Evolutionary conservation across 1,140 invertebrate species (phyloP), one percentile per base, ranked within the genome.

Genomic region (Tetranychus urticae): DNA sequence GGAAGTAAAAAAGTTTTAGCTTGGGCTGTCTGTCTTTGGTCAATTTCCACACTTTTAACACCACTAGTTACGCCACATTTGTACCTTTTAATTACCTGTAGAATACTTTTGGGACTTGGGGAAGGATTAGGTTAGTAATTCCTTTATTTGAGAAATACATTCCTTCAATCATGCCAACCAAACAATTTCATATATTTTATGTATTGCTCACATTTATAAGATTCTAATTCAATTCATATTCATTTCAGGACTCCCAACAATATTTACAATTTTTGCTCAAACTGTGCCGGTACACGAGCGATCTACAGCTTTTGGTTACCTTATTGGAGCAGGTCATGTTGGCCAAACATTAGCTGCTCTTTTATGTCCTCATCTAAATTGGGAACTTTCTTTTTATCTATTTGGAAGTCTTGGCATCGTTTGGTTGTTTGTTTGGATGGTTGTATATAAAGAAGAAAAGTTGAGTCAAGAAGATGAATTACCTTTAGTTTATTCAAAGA

Each of bases 181-280:
- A 55, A 12, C 23, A 23, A 23, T 23, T 23, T 23, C 23, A 23
- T 23, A 23, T 23, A 23, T 23, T 23, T 23, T 23, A 23, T 23
- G 23, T 23, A 23, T 23, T 23, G 23, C 23, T 23, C 23, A 23
- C 23, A 23, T 0, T 23, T 23, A 23, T 23, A 23, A 23, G 23
- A 23, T 23, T 23, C 23, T 23, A 23, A 23, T 23, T 23, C 23
- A 0, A 23, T 23, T 62, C 56, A 65, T 12, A 60, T 6, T 61
- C 13, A 33, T 4, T 73, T 23, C 64, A 83, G 83, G 83, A 67
- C 72, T 86, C 58, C 84, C 84, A 23, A 84, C 83, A 54, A 83
- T 85, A 68, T 85, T 84, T 72, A 83, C 85, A 67, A 78, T 86
- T 63, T 85, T 85, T 74, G 81, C 83, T 59, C 79, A 84, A 68